These are phyloP conservation scores for Callosobruchus maculatus DNA, from an alignment of 2,888 invertebrate genomes.

Conservation along the genomic window DNA sequence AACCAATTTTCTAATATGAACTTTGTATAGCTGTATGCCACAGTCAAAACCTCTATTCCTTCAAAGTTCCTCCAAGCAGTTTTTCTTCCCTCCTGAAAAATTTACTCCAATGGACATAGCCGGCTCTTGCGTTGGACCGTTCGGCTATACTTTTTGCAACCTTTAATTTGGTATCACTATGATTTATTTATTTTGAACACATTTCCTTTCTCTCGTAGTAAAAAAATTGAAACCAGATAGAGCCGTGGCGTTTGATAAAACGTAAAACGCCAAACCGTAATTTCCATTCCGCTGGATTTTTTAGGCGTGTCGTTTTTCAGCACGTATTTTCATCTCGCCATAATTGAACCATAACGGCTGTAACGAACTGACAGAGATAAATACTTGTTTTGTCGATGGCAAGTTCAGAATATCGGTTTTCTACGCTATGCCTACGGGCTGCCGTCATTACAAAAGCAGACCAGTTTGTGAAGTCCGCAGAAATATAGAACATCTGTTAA, in stretches of 20 bases:
- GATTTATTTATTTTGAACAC: no score
- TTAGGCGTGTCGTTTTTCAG: neutral
- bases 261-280: neutral
- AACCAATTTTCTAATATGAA: no score
- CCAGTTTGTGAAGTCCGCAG: no score
- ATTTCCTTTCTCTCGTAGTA: neutral
- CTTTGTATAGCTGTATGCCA: no score
- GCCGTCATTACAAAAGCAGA: neutral
- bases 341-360: slow-evolving; percentile 1
- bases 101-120: no score
- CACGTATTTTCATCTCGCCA: neutral
- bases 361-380: slow-evolving; percentile 3
- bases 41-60: no score
- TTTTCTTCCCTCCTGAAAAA: no score
- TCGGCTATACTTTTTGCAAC: no score
- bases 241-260: neutral
- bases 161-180: no score
- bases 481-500: no score
- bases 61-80: no score
- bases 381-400: slow-evolving; percentile 4
- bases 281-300: neutral
- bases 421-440: neutral
- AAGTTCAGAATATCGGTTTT: slow-evolving; percentile 1
- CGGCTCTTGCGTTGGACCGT: no score
- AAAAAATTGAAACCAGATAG: neutral